Evolutionary conservation across 2,888 invertebrate species (phyloP).

Genomic region (Netelia melanura): DNA sequence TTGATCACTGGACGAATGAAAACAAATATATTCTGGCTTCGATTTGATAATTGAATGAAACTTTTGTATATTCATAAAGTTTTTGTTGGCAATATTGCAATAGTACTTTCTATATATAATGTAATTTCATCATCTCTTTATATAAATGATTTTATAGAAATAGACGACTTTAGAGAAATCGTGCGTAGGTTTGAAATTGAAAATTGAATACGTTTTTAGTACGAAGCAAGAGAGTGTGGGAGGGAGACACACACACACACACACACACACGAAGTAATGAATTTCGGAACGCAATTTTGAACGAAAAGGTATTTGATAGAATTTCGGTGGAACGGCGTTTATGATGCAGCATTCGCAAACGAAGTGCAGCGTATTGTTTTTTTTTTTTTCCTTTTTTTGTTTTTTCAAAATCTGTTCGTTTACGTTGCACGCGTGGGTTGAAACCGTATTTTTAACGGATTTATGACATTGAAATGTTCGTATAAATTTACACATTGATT

Average conservation of each 20-base stretch:
- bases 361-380: neutral
- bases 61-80: neutral
- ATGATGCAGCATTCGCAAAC: neutral
- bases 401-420: neutral
- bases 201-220: neutral
- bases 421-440: neutral
- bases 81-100: neutral
- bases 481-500: slow-evolving; percentile 14
- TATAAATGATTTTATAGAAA: neutral
- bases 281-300: slow-evolving; percentile 9
- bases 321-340: slow-evolving; percentile 24
- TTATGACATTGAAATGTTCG: slow-evolving; percentile 14
- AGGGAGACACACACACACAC: neutral
- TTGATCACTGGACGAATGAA: slow-evolving; percentile 28
- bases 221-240: neutral
- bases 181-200: neutral
- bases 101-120: neutral
- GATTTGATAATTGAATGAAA: neutral
- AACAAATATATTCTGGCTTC: neutral
- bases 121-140: neutral
- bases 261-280: neutral
- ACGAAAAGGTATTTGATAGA: slow-evolving; percentile 25
- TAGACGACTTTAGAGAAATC: neutral
- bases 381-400: neutral
- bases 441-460: neutral